Base-by-base conservation (phyloP, 2,797 vertebrate species). In the Peromyscus nudipes region DNA sequence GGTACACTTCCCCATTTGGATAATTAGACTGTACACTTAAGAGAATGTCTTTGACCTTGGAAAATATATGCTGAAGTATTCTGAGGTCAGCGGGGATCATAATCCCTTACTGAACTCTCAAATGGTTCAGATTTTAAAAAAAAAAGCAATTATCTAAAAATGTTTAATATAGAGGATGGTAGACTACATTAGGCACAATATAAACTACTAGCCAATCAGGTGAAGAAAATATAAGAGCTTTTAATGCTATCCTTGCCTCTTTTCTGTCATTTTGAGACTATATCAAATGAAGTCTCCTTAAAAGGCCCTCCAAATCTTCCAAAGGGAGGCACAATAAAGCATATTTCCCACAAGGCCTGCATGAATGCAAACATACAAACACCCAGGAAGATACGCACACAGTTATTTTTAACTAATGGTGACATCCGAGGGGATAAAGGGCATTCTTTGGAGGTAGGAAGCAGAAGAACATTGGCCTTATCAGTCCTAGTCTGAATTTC, bases 251-350 rank as follows among this genome's bases (percentile, higher is more conserved):
- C 37, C 17, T 64, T 67, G 65, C 11, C 62, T 75, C 6, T 40
- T 88, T 91, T 81, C 73, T 88, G 3, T 65, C 62, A 91, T 62
- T 92, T 40, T 60, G 76, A 94, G n/a, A 76, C 23, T 65, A n/a
- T 23, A 27, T 46, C 27, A 60, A 96, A 96, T 67, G 27, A 95
- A 91, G 16, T 10, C 23, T 23, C 43, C 69, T 57, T 79, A 9
- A 57, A 75, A 89, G 46, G 12, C 27, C 25, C 16, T 87, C 13
- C 64, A 84, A 91, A 81, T 73, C 76, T 89, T 89, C 65, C 79
- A 83, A 75, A 87, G 21, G 86, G 77, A 89, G 3, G 6, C 12
- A 83, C 10, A 76, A 40, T 40, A 37, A 87, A 77, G 55, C 31
- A 23, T 27, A 46, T 84, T 85, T 88, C 69, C 83, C 79, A 31